Percentiles rank a stretch among this genome's conserved stretches.
Evolutionary conservation across 2,797 vertebrate species (phyloP).

Genomic region (Molossus alvarezi): DNA sequence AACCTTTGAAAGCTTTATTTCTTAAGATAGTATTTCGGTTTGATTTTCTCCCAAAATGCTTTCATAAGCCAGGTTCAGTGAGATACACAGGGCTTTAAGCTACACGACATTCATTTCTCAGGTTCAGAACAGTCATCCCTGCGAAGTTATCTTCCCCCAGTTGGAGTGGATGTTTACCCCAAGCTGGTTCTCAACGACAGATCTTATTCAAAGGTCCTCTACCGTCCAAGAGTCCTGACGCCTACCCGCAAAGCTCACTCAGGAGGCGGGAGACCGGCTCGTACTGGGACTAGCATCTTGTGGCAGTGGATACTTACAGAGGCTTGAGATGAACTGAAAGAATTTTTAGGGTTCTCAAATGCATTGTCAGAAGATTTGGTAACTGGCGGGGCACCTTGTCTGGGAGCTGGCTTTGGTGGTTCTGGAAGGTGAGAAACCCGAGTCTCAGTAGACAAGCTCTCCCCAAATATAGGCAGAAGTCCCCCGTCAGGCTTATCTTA

Average conservation of each 20-base stretch:
- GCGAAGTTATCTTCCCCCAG: not conserved
- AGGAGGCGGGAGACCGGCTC: not conserved
- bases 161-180: not conserved
- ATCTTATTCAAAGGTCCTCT: not conserved
- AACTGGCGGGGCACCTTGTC: slow-evolving; percentile 75
- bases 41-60: slow-evolving; percentile 12
- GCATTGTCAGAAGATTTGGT: slow-evolving; percentile 85
- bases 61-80: not conserved
- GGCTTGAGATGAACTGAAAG: slow-evolving; percentile 89
- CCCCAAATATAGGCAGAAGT: not conserved
- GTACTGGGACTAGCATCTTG: not conserved
- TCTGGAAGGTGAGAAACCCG: slow-evolving; percentile 87
- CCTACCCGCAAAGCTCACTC: not conserved
- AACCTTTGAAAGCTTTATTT: not conserved
- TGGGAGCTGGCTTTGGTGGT: slow-evolving; percentile 87
- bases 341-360: slow-evolving; percentile 92
- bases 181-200: not conserved
- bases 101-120: slow-evolving; percentile 7
- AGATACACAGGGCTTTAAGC: not conserved
- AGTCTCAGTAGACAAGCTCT: slow-evolving; percentile 53
- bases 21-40: not conserved
- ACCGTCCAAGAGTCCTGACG: not conserved
- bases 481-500: not conserved
- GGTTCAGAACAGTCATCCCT: not conserved
- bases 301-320: slow-evolving; percentile 90